Conservation (phyloP, 2,113 vertebrate species). For the Plecturocebus donacophilus region DNA sequence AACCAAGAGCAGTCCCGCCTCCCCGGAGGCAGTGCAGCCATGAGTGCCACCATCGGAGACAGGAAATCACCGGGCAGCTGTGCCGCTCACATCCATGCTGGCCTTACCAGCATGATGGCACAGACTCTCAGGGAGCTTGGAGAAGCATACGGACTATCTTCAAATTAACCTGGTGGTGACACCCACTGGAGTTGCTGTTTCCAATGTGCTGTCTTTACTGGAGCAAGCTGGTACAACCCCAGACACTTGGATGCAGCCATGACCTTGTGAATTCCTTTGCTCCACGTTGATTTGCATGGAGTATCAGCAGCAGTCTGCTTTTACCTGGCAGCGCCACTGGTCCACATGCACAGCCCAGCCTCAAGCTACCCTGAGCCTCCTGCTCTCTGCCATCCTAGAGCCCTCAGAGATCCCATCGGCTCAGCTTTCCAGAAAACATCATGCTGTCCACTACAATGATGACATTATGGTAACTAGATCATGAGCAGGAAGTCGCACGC, state of each 20-base stretch:
- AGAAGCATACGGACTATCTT: background rate
- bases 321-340: background rate
- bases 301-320: background rate
- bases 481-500: too few relatives aligned
- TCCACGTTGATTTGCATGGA: background rate
- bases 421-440: accelerated
- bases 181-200: too few relatives aligned
- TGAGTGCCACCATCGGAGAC: too few relatives aligned
- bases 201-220: background rate
- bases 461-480: accelerated
- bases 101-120: accelerated
- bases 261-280: background rate
- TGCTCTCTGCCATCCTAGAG: accelerated
- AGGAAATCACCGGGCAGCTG: background rate
- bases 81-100: accelerated
- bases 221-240: background rate
- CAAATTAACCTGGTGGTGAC: background rate
- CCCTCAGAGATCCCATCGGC: background rate
- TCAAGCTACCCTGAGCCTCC: accelerated
- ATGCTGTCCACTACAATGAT: accelerated
- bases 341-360: accelerated
- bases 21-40: accelerated
- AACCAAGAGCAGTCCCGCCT: too few relatives aligned
- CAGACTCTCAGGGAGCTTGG: background rate
- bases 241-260: background rate